Base-by-base conservation (phyloP, 2,113 vertebrate species). In the Eurystomus gularis region DNA sequence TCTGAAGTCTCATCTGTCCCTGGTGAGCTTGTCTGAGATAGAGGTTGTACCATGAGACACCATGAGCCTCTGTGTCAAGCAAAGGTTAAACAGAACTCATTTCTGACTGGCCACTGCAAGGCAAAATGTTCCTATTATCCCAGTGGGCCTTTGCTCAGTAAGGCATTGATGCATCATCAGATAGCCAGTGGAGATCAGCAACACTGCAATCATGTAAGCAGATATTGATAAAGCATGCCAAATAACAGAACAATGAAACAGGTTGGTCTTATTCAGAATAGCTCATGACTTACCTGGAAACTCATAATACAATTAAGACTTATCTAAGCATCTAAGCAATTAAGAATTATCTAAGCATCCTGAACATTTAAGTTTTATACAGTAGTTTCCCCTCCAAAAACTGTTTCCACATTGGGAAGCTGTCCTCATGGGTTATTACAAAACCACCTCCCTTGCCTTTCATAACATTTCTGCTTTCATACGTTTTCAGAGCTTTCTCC, bases 121-220 rank as follows among this genome's bases (percentile, higher is more conserved):
- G 29, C 28, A 85, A 83, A 58, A 88, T 14, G 18, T 73, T 75
- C 16, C 2, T 73, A 28, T 7, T 72, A 23, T 65, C 31, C 31
- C 28, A 42, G 6, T n/a, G n/a, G 57, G 18, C 12, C 35, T 88
- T 72, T 81, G 11, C 35, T 77, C 1, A 1, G 11, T 33, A n/a
- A 0, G 0, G 14, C 16, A 28, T 2, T 46, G 72, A 37, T n/a
- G 46, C 54, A 52, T 42, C 17, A 54, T 73, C 58, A 55, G 55
- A 39, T 12, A 60, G 25, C 10, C 48, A 48, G 23, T 14, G 37
- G 44, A 33, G 39, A 60, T 46, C 54, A 69, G 12, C 37, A 68
- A 4, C 7, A 54, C 28, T 4, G 2, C 65, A 72, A 35, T 16
- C 23, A 9, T 39, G 33, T 55, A 72, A 70, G 10, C 19, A 79